Evolutionary conservation across 2,888 invertebrate genomes (phyloP), one percentile per base, ranked within the genome.

Genomic region (Hyposoter dolosus): DNA sequence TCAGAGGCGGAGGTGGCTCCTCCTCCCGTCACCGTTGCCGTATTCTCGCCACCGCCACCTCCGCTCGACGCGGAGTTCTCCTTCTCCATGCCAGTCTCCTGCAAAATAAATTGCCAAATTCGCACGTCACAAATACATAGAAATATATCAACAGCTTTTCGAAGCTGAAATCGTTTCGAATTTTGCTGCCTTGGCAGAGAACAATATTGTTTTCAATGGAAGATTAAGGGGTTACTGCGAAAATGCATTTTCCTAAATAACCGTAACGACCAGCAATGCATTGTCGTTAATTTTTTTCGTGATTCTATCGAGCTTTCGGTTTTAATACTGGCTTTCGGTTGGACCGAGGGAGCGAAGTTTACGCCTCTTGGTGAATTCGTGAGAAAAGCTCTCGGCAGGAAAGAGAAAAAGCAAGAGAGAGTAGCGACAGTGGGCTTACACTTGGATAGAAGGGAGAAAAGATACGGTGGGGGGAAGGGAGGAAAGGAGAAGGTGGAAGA

Each of bases 71-170:
- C 93, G 93, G 94, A 93, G 93, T 97, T 97, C 96, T 97, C 97
- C 95, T 97, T 97, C 95, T 97, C 97, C 97, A 97, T 97, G 94
- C 95, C 95, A 92, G 92, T 92, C 92, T 91, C 92, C 92, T 92
- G 91, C 87, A 90, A 92, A 90, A 83, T 7, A 80, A 56, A 63
- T 68, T 3, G 15, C 28, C 53, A 47, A 50, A 23, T 43, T 75
- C 23, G 28, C 60, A 45, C n/a, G n/a, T 50, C 45, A 75, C 32
- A 3, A 9, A 32, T 32, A 1, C 28, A n/a, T 43, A 19, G 7
- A 53, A 19, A 35, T 17, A 53, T 19, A 5, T 53, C 35, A 19
- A 19, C 40, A 28, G 28, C 32, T 17, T 45, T 23, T 28, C 15
- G 1, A 28, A 56, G 23, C 3, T 56, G 4, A 15, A 28, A 60